Evolutionary conservation across 2,797 vertebrate genomes (phyloP).

Genomic region (Picus viridis): DNA sequence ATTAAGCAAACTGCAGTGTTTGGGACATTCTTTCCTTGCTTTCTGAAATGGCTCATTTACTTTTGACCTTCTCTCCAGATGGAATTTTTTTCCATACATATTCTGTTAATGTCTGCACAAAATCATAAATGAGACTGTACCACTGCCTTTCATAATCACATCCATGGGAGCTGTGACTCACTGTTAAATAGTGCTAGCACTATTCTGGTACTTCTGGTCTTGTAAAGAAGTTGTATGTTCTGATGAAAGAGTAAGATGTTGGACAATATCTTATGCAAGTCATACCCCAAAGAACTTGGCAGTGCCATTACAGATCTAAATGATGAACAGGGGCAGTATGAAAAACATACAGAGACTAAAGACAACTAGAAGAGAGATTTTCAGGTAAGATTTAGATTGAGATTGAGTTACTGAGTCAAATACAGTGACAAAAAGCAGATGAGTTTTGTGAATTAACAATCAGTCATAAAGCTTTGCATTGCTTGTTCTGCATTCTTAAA

Average conservation of each 20-base stretch:
- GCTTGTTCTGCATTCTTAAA: background rate
- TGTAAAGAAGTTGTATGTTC: background rate
- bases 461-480: background rate
- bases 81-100: slow-evolving; percentile 36
- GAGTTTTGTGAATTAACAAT: background rate
- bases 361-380: background rate
- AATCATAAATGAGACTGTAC: background rate
- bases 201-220: background rate
- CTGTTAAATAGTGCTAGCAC: background rate
- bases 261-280: background rate
- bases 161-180: background rate
- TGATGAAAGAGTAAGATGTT: background rate
- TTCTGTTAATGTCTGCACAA: background rate
- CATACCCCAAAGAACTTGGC: background rate
- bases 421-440: background rate
- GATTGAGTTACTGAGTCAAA: background rate
- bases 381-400: background rate
- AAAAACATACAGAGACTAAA: background rate
- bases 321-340: accelerated
- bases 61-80: slow-evolving; percentile 70
- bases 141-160: background rate
- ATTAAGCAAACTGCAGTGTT: slow-evolving; percentile 51
- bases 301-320: background rate
- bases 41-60: slow-evolving; percentile 65
- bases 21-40: slow-evolving; percentile 61